These are phyloP conservation scores for Aspidiotus destructor DNA, from an alignment of 2,888 invertebrate species.

Conservation along the genomic window DNA sequence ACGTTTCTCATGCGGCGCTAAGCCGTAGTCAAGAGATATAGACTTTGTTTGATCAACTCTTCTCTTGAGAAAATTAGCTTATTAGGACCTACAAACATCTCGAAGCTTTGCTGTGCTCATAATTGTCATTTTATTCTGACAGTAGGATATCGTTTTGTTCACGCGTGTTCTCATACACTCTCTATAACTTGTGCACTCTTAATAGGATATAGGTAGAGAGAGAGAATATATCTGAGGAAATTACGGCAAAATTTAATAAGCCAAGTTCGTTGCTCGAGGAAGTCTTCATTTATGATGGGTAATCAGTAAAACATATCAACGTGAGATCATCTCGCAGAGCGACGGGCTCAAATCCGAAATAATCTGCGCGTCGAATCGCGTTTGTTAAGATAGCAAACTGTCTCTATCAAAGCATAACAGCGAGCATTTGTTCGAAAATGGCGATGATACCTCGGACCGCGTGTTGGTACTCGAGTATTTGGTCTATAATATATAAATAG, in stretches of 20 bases:
- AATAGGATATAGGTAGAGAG: no score
- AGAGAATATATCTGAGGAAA: not conserved
- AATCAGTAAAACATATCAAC: slow-evolving; percentile 15
- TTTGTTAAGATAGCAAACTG: slow-evolving; percentile 20
- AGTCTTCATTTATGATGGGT: slow-evolving; percentile 6
- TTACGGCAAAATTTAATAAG: slow-evolving; percentile 6
- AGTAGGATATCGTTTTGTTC: no score
- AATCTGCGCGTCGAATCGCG: slow-evolving; percentile 30
- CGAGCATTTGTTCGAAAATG: not conserved
- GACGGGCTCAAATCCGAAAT: slow-evolving; percentile 21
- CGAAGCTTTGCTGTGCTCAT: no score
- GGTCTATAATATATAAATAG: no score
- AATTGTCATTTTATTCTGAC: no score
- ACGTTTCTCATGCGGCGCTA: no score
- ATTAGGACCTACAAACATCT: no score
- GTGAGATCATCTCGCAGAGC: slow-evolving; percentile 10
- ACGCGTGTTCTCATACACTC: no score
- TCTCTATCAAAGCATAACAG: slow-evolving; percentile 27
- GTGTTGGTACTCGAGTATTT: not conserved
- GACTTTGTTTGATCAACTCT: no score
- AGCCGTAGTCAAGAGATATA: no score
- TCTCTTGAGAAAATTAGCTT: no score
- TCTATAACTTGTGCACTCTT: no score
- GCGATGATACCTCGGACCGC: not conserved
- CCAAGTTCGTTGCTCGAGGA: slow-evolving; percentile 13